Percentiles rank a stretch among this genome's conserved stretches.
phyloP scores from a whole-genome alignment of 2,888 invertebrate genomes.

The Protophormia terraenovae region DNA sequence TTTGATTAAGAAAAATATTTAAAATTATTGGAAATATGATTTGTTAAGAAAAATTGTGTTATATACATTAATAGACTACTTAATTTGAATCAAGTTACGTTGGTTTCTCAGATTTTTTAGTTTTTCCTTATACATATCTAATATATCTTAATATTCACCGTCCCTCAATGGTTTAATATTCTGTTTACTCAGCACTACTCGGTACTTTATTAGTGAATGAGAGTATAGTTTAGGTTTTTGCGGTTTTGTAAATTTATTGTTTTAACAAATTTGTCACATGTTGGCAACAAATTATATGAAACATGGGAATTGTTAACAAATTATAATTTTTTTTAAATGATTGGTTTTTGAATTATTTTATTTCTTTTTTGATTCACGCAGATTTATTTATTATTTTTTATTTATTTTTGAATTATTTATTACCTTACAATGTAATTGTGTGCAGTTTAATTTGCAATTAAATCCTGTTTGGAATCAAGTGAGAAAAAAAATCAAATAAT shows the following conservation, averaged over 20 bases:
- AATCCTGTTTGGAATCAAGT: not conserved
- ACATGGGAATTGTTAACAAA: conserved; percentile 68
- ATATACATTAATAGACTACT: no score
- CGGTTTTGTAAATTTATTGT: conserved; percentile 68
- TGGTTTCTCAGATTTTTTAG: no score
- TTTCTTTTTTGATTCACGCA: not conserved
- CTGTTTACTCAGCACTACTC: conserved; percentile 1
- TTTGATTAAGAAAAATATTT: no score
- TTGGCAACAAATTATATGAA: conserved; percentile 67
- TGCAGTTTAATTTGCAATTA: conserved; percentile 17
- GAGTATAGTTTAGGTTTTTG: conserved; percentile 64
- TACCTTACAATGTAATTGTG: conserved; percentile 7
- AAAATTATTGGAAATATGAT: no score
- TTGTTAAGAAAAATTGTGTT: no score
- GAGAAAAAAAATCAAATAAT: not conserved
- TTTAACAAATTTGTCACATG: conserved; percentile 68
- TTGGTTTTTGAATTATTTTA: conserved; percentile 43
- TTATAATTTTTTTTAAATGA: conserved; percentile 61
- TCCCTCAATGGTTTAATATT: conserved; percentile 2
- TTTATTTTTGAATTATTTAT: conserved; percentile 14
- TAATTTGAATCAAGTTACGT: no score
- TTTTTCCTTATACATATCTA: no score
- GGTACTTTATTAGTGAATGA: conserved; percentile 63
- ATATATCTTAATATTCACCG: no score
- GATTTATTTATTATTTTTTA: no score